Conservation (phyloP, 2,797 vertebrate genomes). For the Pangasius macronema region DNA sequence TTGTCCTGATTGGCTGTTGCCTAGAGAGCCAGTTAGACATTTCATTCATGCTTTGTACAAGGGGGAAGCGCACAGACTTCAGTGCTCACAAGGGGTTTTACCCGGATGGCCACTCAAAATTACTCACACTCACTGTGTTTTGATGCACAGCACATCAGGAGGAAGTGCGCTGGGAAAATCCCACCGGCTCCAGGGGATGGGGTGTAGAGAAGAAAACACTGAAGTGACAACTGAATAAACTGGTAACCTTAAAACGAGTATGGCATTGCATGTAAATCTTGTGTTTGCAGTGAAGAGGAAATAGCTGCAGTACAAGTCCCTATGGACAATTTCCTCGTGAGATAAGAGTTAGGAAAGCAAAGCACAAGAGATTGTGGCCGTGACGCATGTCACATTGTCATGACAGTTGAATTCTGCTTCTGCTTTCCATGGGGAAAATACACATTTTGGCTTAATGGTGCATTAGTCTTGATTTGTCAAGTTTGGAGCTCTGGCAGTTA, state of each 20-base stretch:
- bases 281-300: slow-evolving; percentile 36
- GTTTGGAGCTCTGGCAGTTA: not conserved
- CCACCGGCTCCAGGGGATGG: slow-evolving; percentile 11
- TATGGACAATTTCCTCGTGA: slow-evolving; percentile 39
- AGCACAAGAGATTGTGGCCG: slow-evolving; percentile 4
- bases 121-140: slow-evolving; percentile 42
- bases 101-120: slow-evolving; percentile 29
- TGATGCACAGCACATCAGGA: slow-evolving; percentile 42
- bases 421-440: slow-evolving; percentile 34
- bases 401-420: slow-evolving; percentile 7
- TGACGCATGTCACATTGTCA: slow-evolving; percentile 26
- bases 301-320: slow-evolving; percentile 7
- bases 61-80: slow-evolving; percentile 40
- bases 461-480: not conserved
- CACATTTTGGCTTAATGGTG: not conserved
- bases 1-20: slow-evolving; percentile 45
- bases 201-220: slow-evolving; percentile 3
- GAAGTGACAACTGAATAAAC: slow-evolving; percentile 6
- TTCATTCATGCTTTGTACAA: slow-evolving; percentile 53
- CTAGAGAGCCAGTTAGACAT: slow-evolving; percentile 31
- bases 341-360: slow-evolving; percentile 39
- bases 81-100: slow-evolving; percentile 39
- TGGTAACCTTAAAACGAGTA: not conserved
- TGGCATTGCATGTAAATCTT: slow-evolving; percentile 16
- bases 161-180: slow-evolving; percentile 52